Evolutionary conservation across 2,113 vertebrate genomes (phyloP).

Genomic region (Phoenicopterus ruber): DNA sequence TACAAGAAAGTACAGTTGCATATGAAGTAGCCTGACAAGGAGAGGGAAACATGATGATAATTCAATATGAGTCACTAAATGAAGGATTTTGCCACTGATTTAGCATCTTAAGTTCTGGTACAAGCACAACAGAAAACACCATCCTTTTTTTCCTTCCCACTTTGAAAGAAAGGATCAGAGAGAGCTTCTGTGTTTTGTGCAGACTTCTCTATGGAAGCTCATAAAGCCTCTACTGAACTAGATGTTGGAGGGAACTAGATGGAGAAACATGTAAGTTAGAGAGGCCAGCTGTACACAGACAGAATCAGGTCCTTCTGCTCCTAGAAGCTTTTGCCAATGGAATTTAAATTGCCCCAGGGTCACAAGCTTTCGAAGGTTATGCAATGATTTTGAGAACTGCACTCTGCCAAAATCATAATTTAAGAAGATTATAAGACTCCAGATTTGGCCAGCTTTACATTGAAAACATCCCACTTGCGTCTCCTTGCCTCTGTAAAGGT

Average conservation of each 20-base stretch:
- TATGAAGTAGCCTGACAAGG: neutral
- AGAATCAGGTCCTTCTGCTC: neutral
- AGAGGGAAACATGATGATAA: neutral
- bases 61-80: neutral
- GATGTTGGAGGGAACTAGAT: neutral
- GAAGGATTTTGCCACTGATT: neutral
- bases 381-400: neutral
- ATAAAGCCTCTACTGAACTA: neutral
- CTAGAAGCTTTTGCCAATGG: neutral
- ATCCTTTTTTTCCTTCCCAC: neutral
- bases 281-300: neutral
- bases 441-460: slow-evolving; percentile 3
- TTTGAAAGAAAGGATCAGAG: neutral
- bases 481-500: neutral
- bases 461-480: neutral
- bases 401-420: slow-evolving; percentile 35
- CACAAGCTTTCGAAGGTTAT: neutral
- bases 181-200: neutral
- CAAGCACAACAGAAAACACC: neutral
- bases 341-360: neutral
- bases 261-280: neutral
- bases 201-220: neutral
- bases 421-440: slow-evolving; percentile 1
- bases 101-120: neutral
- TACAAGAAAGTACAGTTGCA: neutral